phyloP scores from a whole-genome alignment of 2,113 vertebrate species.

The Hymenochirus boettgeri region DNA sequence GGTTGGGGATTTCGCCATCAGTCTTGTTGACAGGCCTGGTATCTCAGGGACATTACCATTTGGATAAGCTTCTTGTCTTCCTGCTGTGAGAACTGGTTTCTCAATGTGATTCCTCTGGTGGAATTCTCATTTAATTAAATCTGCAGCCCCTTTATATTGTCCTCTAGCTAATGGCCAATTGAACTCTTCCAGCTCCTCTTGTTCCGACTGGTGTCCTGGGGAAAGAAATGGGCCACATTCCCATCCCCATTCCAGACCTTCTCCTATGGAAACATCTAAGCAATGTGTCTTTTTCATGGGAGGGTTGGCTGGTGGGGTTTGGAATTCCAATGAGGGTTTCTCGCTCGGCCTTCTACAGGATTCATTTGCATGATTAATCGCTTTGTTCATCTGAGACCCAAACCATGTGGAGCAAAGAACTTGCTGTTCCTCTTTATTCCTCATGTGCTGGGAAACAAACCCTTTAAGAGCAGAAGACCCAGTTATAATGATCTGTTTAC shows the following conservation, averaged over 20 bases:
- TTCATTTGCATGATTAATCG: slow-evolving; percentile 65
- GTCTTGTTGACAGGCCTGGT: slow-evolving; percentile 50
- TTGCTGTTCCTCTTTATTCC: too few species aligned
- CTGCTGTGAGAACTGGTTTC: slow-evolving; percentile 66
- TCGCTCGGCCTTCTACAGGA: slow-evolving; percentile 50
- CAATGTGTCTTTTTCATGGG: slow-evolving; percentile 53
- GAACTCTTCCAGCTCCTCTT: slow-evolving; percentile 61
- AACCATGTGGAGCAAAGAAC: slow-evolving; percentile 60
- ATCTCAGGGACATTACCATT: slow-evolving; percentile 57
- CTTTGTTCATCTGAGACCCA: slow-evolving; percentile 60
- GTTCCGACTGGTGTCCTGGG: slow-evolving; percentile 66
- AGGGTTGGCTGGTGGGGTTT: slow-evolving; percentile 51
- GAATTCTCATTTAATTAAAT: slow-evolving; percentile 63
- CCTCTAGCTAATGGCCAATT: slow-evolving; percentile 59
- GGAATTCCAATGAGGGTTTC: slow-evolving; percentile 61
- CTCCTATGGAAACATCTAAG: slow-evolving; percentile 48
- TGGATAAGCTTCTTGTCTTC: slow-evolving; percentile 58
- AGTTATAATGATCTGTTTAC: too few species aligned
- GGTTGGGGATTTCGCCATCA: too few species aligned
- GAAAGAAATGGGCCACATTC: slow-evolving; percentile 47
- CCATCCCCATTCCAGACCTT: too few species aligned
- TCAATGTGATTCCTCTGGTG: slow-evolving; percentile 53
- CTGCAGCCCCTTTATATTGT: slow-evolving; percentile 62
- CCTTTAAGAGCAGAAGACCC: too few species aligned
- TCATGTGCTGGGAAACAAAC: too few species aligned